A percentile compares a stretch with the other conserved stretches of the same genome.
These are phyloP conservation scores for Camponotus vicinus DNA, from an alignment of 1,140 invertebrate species.

Conservation along the genomic window DNA sequence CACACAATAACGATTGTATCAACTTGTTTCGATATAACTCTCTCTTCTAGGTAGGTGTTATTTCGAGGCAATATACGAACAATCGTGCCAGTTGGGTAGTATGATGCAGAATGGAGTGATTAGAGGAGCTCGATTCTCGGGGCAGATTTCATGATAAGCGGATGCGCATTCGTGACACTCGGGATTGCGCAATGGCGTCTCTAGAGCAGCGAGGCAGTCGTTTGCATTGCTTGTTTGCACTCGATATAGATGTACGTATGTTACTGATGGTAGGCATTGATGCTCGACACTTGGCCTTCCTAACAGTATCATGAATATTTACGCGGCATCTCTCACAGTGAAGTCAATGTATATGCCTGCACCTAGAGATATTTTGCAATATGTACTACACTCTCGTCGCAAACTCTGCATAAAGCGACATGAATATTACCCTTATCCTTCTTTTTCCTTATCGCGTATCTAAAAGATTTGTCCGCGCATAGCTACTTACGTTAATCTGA, in stretches of 20 bases:
- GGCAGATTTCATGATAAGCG: constrained; percentile 48
- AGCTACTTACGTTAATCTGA: constrained; percentile 68
- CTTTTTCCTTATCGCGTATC: constrained; percentile 30
- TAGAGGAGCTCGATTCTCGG: constrained; percentile 46
- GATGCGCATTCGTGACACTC: constrained; percentile 49
- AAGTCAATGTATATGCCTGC: constrained; percentile 80
- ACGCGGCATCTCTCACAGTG: constrained; percentile 72
- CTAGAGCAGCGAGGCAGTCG: constrained; percentile 46
- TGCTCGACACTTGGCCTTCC: constrained; percentile 76
- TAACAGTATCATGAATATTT: constrained; percentile 83
- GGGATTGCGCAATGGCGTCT: constrained; percentile 63
- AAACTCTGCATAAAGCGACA: constrained; percentile 18
- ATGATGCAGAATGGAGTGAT: constrained; percentile 44
- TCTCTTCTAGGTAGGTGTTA: not conserved
- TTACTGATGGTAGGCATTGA: constrained; percentile 53
- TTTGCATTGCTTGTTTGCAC: constrained; percentile 66
- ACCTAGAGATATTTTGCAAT: constrained; percentile 56
- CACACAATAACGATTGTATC: not conserved
- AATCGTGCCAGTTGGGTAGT: constrained; percentile 8
- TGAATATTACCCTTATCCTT: constrained; percentile 35
- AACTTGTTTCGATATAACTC: not conserved
- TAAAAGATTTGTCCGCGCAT: constrained; percentile 62
- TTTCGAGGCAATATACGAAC: constrained; percentile 9
- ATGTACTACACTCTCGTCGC: not conserved
- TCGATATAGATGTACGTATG: constrained; percentile 48